Percentiles rank a stretch among this genome's conserved stretches.
Conservation (phyloP, 2,888 invertebrate genomes). For the Achlya flavicornis region DNA sequence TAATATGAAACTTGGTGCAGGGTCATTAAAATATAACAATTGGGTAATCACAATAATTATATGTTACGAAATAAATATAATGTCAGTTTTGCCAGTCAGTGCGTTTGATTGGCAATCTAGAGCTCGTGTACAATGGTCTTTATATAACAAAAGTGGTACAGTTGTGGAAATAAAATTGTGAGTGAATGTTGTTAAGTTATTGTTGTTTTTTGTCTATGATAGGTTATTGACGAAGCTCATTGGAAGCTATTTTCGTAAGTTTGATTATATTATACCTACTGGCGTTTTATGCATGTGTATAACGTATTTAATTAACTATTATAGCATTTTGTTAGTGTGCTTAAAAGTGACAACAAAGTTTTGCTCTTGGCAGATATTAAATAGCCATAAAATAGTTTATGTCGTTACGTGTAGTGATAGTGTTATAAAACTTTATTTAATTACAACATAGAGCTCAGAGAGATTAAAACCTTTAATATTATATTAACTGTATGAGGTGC, state of each 20-base stretch:
- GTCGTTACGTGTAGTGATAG: background rate
- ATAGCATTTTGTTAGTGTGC: background rate
- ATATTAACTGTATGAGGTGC: no score
- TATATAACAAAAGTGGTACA: constrained; percentile 5
- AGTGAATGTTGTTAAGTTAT: background rate
- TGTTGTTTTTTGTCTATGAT: background rate
- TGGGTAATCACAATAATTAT: constrained; percentile 17
- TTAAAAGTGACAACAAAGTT: background rate
- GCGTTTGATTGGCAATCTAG: background rate
- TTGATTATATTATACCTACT: background rate
- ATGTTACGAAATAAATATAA: background rate
- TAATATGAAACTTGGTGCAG: constrained; percentile 24
- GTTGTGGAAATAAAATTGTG: background rate
- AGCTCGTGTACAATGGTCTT: background rate
- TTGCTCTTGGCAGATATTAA: background rate
- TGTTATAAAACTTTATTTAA: background rate
- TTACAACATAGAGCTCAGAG: background rate
- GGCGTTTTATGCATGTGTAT: background rate
- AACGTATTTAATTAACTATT: background rate
- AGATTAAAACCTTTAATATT: background rate
- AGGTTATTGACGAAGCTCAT: background rate
- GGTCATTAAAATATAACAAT: constrained; percentile 26
- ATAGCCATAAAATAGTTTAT: no score
- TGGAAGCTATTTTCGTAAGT: background rate
- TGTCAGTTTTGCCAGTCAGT: background rate